A percentile compares a stretch with the other conserved stretches of the same genome.
These are phyloP conservation scores for Amblyteles armatorius DNA, from an alignment of 2,888 invertebrate species.

Conservation along the genomic window DNA sequence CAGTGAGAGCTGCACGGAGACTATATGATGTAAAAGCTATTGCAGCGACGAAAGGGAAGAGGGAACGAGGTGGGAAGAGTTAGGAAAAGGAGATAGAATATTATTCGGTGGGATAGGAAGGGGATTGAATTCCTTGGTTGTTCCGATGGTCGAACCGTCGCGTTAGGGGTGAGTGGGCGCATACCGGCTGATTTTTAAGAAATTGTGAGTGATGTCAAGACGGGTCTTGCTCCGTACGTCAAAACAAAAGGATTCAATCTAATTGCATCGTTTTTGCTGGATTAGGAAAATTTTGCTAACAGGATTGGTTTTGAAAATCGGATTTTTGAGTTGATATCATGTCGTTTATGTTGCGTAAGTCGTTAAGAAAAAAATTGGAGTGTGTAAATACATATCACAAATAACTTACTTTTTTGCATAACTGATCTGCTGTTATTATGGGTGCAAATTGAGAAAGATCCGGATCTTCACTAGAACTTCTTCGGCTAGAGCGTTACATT, in stretches of 20 bases:
- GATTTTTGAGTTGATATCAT: too few relatives aligned
- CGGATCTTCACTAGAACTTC: not conserved
- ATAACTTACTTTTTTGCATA: not conserved
- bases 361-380: too few relatives aligned
- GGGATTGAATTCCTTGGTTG: slow-evolving; percentile 32
- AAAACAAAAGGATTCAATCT: too few relatives aligned
- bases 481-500: not conserved
- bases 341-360: too few relatives aligned
- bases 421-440: not conserved
- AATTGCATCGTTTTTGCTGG: too few relatives aligned
- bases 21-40: not conserved
- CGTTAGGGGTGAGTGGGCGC: slow-evolving; percentile 6
- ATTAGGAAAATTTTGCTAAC: too few relatives aligned
- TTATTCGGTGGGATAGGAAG: slow-evolving; percentile 1
- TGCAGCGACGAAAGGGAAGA: not conserved
- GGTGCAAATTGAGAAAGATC: slow-evolving; percentile 6
- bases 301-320: too few relatives aligned
- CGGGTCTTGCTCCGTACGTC: too few relatives aligned
- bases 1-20: not conserved
- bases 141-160: slow-evolving; percentile 39
- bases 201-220: too few relatives aligned
- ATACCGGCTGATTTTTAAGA: too few relatives aligned
- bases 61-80: slow-evolving; percentile 59
- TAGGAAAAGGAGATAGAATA: slow-evolving; percentile 60
- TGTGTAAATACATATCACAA: not conserved